phyloP scores from a whole-genome alignment of 2,888 invertebrate genomes.

The Pachymerium ferrugineum region DNA sequence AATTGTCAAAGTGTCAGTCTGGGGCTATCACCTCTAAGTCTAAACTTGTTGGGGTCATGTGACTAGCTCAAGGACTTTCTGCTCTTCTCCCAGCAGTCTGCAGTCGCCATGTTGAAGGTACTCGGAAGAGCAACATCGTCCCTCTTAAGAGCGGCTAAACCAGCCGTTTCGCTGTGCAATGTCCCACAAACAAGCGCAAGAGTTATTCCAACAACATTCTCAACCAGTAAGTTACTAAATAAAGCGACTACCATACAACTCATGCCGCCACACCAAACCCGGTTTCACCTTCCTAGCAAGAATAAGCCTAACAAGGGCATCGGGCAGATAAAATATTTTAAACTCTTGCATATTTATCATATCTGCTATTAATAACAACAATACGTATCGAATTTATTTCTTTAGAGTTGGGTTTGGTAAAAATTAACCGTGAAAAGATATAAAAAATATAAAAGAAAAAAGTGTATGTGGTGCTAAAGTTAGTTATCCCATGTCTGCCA shows the following conservation, averaged over 20 bases:
- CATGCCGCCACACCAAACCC: background rate
- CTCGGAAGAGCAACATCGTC: constrained; percentile 55
- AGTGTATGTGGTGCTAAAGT: constrained; percentile 1
- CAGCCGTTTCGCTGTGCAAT: constrained; percentile 49
- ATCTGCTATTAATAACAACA: background rate
- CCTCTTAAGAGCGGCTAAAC: constrained; percentile 56
- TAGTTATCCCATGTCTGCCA: background rate
- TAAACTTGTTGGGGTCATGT: too few species aligned
- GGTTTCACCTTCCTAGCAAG: background rate
- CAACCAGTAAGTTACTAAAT: constrained; percentile 37
- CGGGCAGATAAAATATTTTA: background rate
- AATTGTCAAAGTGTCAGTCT: too few species aligned
- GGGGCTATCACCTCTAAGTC: too few species aligned
- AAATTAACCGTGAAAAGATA: background rate
- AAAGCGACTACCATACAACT: background rate
- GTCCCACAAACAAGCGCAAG: constrained; percentile 53
- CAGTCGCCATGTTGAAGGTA: constrained; percentile 57
- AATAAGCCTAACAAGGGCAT: background rate
- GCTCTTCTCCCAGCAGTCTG: background rate
- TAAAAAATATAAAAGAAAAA: background rate
- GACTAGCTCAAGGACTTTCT: background rate
- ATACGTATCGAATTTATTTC: background rate
- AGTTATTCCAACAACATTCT: constrained; percentile 51
- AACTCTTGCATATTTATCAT: background rate
- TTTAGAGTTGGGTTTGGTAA: too few species aligned